Conservation (phyloP, 2,888 invertebrate genomes). For the Xanthia togata region DNA sequence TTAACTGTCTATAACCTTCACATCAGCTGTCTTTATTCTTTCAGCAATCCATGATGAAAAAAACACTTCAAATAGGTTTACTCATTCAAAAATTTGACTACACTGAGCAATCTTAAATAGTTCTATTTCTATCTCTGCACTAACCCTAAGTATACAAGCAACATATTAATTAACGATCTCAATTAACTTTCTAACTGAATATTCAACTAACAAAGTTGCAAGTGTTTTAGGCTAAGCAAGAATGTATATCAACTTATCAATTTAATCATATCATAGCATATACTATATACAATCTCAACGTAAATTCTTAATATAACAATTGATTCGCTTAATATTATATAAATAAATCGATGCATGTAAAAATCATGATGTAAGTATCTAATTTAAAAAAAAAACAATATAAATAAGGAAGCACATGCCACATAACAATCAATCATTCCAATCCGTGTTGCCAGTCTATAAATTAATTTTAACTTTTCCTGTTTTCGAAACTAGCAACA, state of each 20-base stretch:
- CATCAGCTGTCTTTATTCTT: neutral
- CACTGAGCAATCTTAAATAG: neutral
- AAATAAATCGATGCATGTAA: constrained; percentile 70
- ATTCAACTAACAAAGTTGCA: constrained; percentile 50
- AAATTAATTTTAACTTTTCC: constrained; percentile 43
- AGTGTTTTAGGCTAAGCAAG: constrained; percentile 52
- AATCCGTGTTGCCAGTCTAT: constrained; percentile 64
- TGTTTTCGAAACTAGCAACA: constrained; percentile 60
- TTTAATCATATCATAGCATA: constrained; percentile 64
- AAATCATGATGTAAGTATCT: constrained; percentile 60
- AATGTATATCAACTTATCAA: constrained; percentile 58
- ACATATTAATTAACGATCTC: constrained; percentile 46
- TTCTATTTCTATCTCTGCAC: constrained; percentile 59
- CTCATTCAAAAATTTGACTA: constrained; percentile 1
- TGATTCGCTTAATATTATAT: constrained; percentile 67
- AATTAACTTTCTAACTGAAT: constrained; percentile 45
- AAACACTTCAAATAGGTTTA: neutral
- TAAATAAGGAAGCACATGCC: constrained; percentile 74
- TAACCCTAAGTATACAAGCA: constrained; percentile 54
- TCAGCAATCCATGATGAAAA: neutral
- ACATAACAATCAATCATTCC: constrained; percentile 53
- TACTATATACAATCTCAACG: constrained; percentile 70
- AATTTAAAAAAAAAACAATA: constrained; percentile 61
- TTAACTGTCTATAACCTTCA: neutral
- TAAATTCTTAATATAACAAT: constrained; percentile 66